Percentiles rank a stretch among this genome's conserved stretches.
Conservation (phyloP, 2,797 vertebrate genomes). For the Coregonus ussuriensis region DNA sequence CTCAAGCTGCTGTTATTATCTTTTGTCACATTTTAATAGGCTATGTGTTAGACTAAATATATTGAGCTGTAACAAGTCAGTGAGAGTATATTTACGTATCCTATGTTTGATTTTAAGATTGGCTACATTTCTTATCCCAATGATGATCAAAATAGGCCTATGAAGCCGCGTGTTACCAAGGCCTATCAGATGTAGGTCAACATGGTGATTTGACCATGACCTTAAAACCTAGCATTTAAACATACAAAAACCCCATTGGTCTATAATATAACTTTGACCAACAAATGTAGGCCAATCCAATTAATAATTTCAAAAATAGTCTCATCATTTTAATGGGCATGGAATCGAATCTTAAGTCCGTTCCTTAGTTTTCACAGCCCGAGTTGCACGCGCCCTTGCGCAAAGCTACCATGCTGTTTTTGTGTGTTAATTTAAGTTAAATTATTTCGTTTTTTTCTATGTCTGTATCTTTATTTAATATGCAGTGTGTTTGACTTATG, state of each 20-base stretch:
- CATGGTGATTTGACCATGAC: slow-evolving; percentile 3
- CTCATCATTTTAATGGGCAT: background rate
- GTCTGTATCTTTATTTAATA: slow-evolving; percentile 77
- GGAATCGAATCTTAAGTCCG: background rate
- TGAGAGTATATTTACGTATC: slow-evolving; percentile 53
- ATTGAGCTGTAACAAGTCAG: slow-evolving; percentile 59
- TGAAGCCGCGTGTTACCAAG: background rate
- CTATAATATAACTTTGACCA: slow-evolving; percentile 28
- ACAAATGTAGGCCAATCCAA: slow-evolving; percentile 33
- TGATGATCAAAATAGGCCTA: background rate
- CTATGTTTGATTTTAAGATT: slow-evolving; percentile 20
- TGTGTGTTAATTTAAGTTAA: slow-evolving; percentile 79
- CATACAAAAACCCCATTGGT: background rate
- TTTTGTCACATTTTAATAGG: slow-evolving; percentile 53
- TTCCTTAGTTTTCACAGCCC: background rate
- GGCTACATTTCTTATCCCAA: slow-evolving; percentile 2
- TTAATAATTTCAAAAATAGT: slow-evolving; percentile 20
- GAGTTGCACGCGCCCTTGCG: slow-evolving; percentile 21
- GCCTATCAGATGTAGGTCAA: slow-evolving; percentile 25
- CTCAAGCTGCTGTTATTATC: slow-evolving; percentile 70
- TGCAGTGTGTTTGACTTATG: slow-evolving; percentile 63
- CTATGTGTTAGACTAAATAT: slow-evolving; percentile 61
- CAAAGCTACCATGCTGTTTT: slow-evolving; percentile 50
- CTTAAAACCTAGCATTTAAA: slow-evolving; percentile 2
- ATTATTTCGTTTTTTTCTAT: slow-evolving; percentile 78